Conservation (phyloP, 1,140 invertebrate species). For the Drosophila truncata region DNA sequence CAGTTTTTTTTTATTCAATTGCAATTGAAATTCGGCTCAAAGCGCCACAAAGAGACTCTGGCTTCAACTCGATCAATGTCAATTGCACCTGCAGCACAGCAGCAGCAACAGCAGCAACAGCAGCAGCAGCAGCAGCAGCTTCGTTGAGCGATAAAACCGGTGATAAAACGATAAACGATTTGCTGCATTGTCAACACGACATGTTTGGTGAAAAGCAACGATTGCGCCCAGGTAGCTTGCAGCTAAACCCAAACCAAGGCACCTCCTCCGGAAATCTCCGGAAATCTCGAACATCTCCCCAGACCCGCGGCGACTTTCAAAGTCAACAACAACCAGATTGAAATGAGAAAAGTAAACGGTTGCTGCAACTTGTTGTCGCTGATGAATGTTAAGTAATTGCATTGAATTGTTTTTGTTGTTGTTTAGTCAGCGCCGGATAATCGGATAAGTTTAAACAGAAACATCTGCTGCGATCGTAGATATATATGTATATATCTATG, state of each 20-base stretch:
- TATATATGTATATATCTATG: not conserved
- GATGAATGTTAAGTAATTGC: constrained; percentile 58
- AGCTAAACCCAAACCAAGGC: not conserved
- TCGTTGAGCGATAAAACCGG: constrained; percentile 29
- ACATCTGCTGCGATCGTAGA: constrained; percentile 29
- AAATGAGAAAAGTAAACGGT: constrained; percentile 57
- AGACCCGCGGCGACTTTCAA: constrained; percentile 58
- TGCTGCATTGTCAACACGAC: constrained; percentile 55
- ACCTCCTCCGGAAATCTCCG: not conserved
- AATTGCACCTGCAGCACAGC: constrained; percentile 40
- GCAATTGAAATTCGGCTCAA: constrained; percentile 19
- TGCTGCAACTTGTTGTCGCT: constrained; percentile 47
- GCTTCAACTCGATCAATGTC: constrained; percentile 41
- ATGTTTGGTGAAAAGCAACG: constrained; percentile 61
- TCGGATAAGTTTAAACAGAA: constrained; percentile 32
- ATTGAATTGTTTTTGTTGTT: constrained; percentile 28
- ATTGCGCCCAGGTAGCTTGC: constrained; percentile 11
- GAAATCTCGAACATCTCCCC: constrained; percentile 5
- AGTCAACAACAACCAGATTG: constrained; percentile 66
- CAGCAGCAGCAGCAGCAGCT: not conserved
- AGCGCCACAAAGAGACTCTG: constrained; percentile 32
- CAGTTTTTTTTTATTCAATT: not conserved
- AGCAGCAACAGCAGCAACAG: constrained; percentile 12
- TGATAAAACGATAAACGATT: constrained; percentile 30
- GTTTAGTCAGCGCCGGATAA: constrained; percentile 27